A percentile compares a stretch with the other conserved stretches of the same genome.
Evolutionary conservation across 2,113 vertebrate genomes (phyloP).

Genomic region (Cyprinus carpio): DNA sequence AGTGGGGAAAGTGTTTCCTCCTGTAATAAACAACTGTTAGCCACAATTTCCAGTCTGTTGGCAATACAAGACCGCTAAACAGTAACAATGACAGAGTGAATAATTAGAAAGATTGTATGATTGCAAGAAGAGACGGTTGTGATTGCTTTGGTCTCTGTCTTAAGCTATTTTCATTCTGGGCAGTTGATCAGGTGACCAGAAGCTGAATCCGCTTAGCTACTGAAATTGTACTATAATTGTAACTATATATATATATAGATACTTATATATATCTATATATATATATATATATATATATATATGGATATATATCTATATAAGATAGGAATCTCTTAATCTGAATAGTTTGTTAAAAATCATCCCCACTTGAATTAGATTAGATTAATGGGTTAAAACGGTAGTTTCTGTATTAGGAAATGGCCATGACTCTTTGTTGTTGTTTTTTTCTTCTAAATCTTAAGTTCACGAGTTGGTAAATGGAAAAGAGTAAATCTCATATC

Average conservation of each 20-base stretch:
- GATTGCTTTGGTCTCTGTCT: background rate
- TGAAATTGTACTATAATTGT: no score
- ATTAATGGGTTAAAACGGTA: background rate
- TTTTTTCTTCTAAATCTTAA: background rate
- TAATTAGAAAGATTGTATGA: conserved; percentile 24
- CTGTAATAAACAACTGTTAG: conserved; percentile 37
- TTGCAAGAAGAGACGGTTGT: conserved; percentile 23
- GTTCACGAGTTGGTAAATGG: background rate
- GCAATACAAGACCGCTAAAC: conserved; percentile 21
- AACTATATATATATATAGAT: no score
- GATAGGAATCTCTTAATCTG: background rate
- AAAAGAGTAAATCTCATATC: background rate
- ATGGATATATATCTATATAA: no score
- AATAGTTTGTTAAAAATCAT: background rate
- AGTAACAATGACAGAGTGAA: conserved; percentile 8
- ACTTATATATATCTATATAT: no score
- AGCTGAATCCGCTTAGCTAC: no score
- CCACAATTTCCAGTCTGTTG: conserved; percentile 28
- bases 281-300: no score
- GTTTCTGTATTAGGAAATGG: background rate
- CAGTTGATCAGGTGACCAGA: background rate
- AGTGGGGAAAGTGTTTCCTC: conserved; percentile 9
- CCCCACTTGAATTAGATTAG: background rate
- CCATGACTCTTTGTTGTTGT: background rate
- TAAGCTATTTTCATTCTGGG: background rate